Evolutionary conservation across 2,113 vertebrate genomes (phyloP), one percentile per base, ranked within the genome.

Genomic region (Pandion haliaetus): DNA sequence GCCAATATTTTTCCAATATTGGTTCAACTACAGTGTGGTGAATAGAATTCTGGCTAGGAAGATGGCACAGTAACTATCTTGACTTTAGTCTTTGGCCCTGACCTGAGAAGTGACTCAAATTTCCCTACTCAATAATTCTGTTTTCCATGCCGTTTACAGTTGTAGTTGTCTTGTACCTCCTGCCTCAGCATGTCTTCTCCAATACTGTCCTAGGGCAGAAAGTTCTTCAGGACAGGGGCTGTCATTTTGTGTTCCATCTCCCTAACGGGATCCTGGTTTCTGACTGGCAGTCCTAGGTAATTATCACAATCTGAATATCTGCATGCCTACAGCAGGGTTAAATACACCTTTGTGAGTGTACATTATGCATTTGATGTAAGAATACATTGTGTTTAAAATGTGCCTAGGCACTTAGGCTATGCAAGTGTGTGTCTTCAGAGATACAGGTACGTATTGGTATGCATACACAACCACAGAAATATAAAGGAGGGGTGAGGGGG

Each of bases 221-320:
- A 40, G 25, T 58, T 93, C n/a, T 84, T 89, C 26, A 47, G 81
- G 34, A 38, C 3, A 24, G 49, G 55, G 47, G 2, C 52, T 71
- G 12, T 32, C 0, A 0, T 76, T 89, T 40, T 61, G 10, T 77
- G 31, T 9, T 73, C 11, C 3, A 0, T 59, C 20, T 82, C 3
- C 50, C 17, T 83, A 32, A 34, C 63, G 28, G 45, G 38, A 78
- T 50, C 18, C 10, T 66, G 36, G 12, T 82, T 80, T 78, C 77
- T 86, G 40, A 19, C 45, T 24, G 63, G 15, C 50, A 71, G 20
- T 58, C 67, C 67, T 59, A 24, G n/a, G 24, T 55, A 50, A 31
- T 74, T 67, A 14, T 11, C 26, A 34, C 57, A 61, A 3, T 50
- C 44, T 77, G 49, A 88, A 8, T 77, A 69, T 40, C 18, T 34